phyloP scores from a whole-genome alignment of 2,888 invertebrate genomes.

The Tillus elongatus region DNA sequence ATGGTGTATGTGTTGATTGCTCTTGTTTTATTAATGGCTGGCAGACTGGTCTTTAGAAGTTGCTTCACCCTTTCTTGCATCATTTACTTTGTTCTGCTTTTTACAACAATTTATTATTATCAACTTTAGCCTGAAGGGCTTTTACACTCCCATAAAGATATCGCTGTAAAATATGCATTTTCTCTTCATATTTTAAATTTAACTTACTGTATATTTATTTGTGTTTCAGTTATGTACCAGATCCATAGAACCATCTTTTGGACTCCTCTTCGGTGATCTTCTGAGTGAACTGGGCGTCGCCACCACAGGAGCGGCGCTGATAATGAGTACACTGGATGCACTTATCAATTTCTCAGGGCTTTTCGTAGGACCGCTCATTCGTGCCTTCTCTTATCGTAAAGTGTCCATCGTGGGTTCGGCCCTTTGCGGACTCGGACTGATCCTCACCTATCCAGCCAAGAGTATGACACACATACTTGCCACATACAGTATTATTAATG shows the following conservation, averaged over 20 bases:
- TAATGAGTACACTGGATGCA: slow-evolving; percentile 66
- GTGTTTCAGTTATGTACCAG: slow-evolving; percentile 73
- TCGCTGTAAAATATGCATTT: too few relatives aligned
- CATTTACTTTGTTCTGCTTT: too few relatives aligned
- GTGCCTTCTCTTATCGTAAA: slow-evolving; percentile 65
- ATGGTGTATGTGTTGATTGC: too few relatives aligned
- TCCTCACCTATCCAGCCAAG: slow-evolving; percentile 58
- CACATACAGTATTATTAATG: slow-evolving; percentile 68
- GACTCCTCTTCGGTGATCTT: slow-evolving; percentile 67
- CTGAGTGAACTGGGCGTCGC: slow-evolving; percentile 59
- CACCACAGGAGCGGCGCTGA: slow-evolving; percentile 65
- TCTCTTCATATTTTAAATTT: too few relatives aligned
- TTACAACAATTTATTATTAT: too few relatives aligned
- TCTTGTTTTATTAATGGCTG: too few relatives aligned
- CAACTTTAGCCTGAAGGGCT: too few relatives aligned
- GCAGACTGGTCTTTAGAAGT: too few relatives aligned
- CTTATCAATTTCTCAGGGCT: slow-evolving; percentile 72
- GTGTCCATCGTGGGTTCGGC: slow-evolving; percentile 58
- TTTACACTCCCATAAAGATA: too few relatives aligned
- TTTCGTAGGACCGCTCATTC: slow-evolving; percentile 66
- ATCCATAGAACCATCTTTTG: slow-evolving; percentile 73
- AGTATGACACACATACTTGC: slow-evolving; percentile 63
- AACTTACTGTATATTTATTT: too few relatives aligned
- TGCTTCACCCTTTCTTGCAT: too few relatives aligned
- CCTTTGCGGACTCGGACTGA: slow-evolving; percentile 57